phyloP scores from a whole-genome alignment of 1,140 invertebrate species.

The Mesaphorura yosii region DNA sequence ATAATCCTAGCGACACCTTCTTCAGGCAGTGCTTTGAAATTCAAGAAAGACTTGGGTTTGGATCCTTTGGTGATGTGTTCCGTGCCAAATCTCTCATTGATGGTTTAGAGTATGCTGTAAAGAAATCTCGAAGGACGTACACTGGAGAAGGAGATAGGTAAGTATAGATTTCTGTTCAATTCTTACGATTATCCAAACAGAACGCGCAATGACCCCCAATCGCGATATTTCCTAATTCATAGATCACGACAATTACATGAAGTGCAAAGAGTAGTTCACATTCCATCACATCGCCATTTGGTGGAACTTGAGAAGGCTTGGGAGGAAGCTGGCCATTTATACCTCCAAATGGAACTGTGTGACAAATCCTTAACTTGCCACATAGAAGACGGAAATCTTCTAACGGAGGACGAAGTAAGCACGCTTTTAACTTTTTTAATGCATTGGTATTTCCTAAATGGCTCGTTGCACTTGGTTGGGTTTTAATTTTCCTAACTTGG shows the following conservation, averaged over 20 bases:
- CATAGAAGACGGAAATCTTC: constrained; percentile 36
- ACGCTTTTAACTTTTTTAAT: background rate
- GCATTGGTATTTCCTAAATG: background rate
- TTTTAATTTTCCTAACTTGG: constrained; percentile 5
- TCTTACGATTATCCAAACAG: background rate
- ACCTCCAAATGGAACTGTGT: constrained; percentile 63
- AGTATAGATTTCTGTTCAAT: background rate
- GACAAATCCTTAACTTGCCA: constrained; percentile 32
- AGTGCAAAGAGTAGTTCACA: constrained; percentile 54
- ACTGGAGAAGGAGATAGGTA: constrained; percentile 49
- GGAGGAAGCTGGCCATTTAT: constrained; percentile 58
- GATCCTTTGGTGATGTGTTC: constrained; percentile 63
- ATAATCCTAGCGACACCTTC: no score
- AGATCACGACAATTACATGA: constrained; percentile 51
- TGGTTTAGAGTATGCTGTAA: constrained; percentile 54
- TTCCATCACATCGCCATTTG: constrained; percentile 55
- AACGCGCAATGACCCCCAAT: no score
- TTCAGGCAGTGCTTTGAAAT: constrained; percentile 55
- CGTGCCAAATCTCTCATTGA: constrained; percentile 53
- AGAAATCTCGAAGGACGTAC: constrained; percentile 50
- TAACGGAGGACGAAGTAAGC: background rate
- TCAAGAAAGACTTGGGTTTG: constrained; percentile 51
- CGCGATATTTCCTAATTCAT: constrained; percentile 8
- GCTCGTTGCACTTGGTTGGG: background rate
- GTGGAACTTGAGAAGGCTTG: constrained; percentile 56